phyloP scores from a whole-genome alignment of 1,140 invertebrate species.

The Brachionus manjavacas region DNA sequence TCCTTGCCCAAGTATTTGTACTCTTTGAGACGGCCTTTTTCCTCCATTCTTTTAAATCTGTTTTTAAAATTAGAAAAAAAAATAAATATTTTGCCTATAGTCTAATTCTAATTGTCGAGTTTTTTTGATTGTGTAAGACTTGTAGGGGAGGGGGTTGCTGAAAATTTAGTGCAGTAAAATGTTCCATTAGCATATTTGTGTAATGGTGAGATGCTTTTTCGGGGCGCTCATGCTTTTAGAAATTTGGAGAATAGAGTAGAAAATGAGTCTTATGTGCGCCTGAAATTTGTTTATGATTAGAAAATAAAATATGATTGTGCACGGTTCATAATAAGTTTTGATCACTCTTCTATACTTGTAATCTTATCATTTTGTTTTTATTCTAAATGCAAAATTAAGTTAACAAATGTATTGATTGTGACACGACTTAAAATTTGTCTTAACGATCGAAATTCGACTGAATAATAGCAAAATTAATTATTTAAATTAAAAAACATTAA shows the following conservation, averaged over 20 bases:
- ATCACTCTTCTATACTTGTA: background rate
- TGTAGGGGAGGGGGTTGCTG: background rate
- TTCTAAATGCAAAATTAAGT: background rate
- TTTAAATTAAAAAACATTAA: too few relatives aligned
- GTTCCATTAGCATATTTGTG: too few relatives aligned
- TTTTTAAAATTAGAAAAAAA: background rate
- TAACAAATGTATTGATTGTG: background rate
- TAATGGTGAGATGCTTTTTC: too few relatives aligned
- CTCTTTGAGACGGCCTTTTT: conserved; percentile 39
- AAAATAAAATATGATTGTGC: background rate
- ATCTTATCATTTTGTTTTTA: background rate
- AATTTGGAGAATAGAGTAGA: background rate
- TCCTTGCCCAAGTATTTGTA: conserved; percentile 42
- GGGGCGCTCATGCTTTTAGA: background rate
- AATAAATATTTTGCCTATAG: background rate
- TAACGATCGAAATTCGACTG: too few relatives aligned
- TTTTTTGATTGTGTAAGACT: background rate
- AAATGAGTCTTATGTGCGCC: background rate
- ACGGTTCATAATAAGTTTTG: background rate
- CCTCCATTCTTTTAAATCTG: background rate
- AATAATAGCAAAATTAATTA: too few relatives aligned
- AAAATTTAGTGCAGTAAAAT: too few relatives aligned
- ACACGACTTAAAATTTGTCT: background rate
- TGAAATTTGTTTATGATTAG: background rate
- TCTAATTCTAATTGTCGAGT: too few relatives aligned